A percentile compares a stretch with the other conserved stretches of the same genome.
Evolutionary conservation across 2,797 vertebrate species (phyloP).

Genomic region (Sebastes hopkinsi): DNA sequence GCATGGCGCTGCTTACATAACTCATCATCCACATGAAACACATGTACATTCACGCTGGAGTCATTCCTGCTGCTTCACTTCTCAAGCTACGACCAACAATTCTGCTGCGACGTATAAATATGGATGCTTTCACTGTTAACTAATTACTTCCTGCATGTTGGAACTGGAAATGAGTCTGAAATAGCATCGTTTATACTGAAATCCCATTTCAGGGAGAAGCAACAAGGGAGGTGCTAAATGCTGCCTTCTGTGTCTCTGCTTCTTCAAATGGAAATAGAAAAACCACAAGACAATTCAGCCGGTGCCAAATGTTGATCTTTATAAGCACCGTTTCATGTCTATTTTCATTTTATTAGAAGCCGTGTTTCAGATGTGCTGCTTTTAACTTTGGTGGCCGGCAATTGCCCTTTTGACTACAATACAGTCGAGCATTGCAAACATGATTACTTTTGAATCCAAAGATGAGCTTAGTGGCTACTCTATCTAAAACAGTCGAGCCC

Average conservation of each 20-base stretch:
- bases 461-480: background rate
- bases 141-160: slow-evolving; percentile 62
- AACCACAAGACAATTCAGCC: slow-evolving; percentile 13
- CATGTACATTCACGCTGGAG: slow-evolving; percentile 54
- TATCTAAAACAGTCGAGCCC: background rate
- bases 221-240: slow-evolving; percentile 44
- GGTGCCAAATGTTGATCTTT: slow-evolving; percentile 33
- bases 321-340: background rate
- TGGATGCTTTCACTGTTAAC: slow-evolving; percentile 52
- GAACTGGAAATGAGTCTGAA: slow-evolving; percentile 58
- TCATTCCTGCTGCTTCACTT: slow-evolving; percentile 48
- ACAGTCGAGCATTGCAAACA: background rate
- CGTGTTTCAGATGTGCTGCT: background rate
- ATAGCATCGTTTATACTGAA: slow-evolving; percentile 61
- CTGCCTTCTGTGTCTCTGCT: slow-evolving; percentile 40
- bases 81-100: slow-evolving; percentile 15
- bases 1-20: slow-evolving; percentile 64
- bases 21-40: slow-evolving; percentile 60
- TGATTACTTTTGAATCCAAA: slow-evolving; percentile 1
- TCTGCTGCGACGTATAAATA: slow-evolving; percentile 48
- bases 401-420: background rate
- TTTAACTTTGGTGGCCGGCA: background rate
- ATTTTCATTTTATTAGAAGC: background rate
- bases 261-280: slow-evolving; percentile 46
- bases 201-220: slow-evolving; percentile 56